Base-by-base conservation (phyloP, 2,113 vertebrate genomes). In the Ascaphus truei region DNA sequence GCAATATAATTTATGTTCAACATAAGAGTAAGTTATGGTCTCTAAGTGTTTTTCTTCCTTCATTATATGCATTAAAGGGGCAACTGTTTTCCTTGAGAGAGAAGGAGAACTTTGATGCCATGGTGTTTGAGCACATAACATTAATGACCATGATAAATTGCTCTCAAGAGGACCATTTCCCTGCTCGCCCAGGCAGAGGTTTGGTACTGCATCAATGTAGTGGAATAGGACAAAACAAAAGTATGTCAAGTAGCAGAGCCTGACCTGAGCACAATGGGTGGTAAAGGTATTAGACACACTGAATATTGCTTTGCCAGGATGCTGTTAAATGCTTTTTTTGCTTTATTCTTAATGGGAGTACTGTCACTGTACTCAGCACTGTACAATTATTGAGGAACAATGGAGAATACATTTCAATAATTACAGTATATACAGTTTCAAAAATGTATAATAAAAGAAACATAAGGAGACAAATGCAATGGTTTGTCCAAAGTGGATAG, bases 111-210 rank as follows among this genome's bases (percentile, higher is more conserved):
- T 85, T 80, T 84, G 85, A 86, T 86, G 83, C 84, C 80, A 88
- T 82, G 78, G 84, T 78, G 76, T 80, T 87, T 81, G 81, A 88
- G 81, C 73, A 74, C 52, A 77, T 63, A 80, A 77, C 79, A 62
- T 89, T 90, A 89, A 89, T 84, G 80, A 77, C 84, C 53, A 8
- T 84, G 84, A 89, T 82, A 80, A 85, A 90, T 75, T 81, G 76
- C 81, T 75, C 85, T 77, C 80, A 13, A 48, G 87, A 80, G 85
- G 86, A 80, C 50, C 68, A 71, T 86, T 88, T 81, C 73, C 77
- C 67, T 78, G 80, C 77, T 83, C 81, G 84, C 86, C 77, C 62
- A 51, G 80, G 77, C 76, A 80, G 83, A 81, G 76, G 81, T 68
- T 55, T 68, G 69, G 75, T 71, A 52, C 80, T 75, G 76, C 66